phyloP scores from a whole-genome alignment of 2,113 vertebrate species.

The Tupaia chinensis region DNA sequence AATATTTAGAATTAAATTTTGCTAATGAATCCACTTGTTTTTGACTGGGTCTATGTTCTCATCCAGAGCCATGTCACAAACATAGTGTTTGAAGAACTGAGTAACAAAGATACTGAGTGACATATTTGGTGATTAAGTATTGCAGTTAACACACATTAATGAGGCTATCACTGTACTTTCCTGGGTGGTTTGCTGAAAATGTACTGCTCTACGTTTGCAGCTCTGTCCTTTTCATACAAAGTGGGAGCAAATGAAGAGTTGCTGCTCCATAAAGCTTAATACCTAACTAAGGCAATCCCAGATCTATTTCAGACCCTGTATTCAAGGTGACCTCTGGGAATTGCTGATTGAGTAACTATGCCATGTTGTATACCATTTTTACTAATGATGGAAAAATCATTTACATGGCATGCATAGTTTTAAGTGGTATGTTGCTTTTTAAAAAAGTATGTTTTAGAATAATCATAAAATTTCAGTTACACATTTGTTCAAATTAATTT shows the following conservation, averaged over 20 bases:
- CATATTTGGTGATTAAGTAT: slow-evolving; percentile 22
- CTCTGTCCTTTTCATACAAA: slow-evolving; percentile 75
- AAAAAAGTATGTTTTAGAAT: slow-evolving; percentile 50
- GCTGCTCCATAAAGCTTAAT: slow-evolving; percentile 75
- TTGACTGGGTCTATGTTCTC: background rate
- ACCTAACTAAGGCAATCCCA: slow-evolving; percentile 44
- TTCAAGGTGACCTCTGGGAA: slow-evolving; percentile 65
- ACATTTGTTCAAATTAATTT: background rate
- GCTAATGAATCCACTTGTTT: background rate
- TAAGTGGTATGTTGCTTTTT: slow-evolving; percentile 40
- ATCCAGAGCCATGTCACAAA: background rate
- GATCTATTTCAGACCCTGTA: slow-evolving; percentile 8
- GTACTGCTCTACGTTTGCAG: background rate
- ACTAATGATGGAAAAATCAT: slow-evolving; percentile 70
- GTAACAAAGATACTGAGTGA: background rate
- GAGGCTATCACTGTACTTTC: slow-evolving; percentile 40
- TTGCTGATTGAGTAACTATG: slow-evolving; percentile 60
- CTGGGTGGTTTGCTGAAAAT: slow-evolving; percentile 51
- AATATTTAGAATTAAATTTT: background rate
- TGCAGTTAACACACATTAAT: slow-evolving; percentile 11
- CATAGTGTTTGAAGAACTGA: background rate
- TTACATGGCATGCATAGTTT: background rate
- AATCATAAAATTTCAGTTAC: background rate
- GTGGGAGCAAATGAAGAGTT: slow-evolving; percentile 61
- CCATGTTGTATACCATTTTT: slow-evolving; percentile 56